These are phyloP conservation scores for Pelvicachromis taeniatus DNA, from an alignment of 2,113 vertebrate genomes.

Conservation along the genomic window DNA sequence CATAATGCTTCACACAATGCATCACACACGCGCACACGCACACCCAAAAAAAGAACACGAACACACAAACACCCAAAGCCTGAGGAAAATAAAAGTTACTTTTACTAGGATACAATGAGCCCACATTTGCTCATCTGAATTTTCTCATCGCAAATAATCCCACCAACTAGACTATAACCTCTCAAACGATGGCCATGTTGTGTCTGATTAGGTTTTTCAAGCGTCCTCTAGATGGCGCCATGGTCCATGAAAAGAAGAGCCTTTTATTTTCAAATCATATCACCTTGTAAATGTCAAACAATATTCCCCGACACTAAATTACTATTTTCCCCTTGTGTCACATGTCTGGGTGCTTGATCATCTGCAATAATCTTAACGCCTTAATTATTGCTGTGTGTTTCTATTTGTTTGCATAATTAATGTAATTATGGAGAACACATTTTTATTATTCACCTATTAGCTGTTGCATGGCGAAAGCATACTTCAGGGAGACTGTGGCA, in stretches of 20 bases:
- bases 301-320: conserved; percentile 43
- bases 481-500: neutral
- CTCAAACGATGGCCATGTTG: neutral
- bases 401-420: conserved; percentile 39
- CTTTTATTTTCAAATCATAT: conserved; percentile 31
- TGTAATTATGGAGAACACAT: conserved; percentile 18
- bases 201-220: neutral
- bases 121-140: neutral
- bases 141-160: neutral
- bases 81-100: neutral
- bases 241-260: conserved; percentile 65
- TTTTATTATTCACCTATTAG: conserved; percentile 29
- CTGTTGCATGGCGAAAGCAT: neutral
- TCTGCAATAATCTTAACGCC: conserved; percentile 17
- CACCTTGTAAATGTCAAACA: conserved; percentile 49
- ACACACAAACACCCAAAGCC: neutral
- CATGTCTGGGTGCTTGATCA: conserved; percentile 34
- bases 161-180: neutral
- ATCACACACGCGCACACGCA: neutral
- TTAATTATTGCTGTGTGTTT: conserved; percentile 34
- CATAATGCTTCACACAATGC: neutral
- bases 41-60: neutral
- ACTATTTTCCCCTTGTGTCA: conserved; percentile 49
- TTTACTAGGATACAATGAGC: neutral
- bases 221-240: conserved; percentile 72